Conservation (phyloP, 1,140 invertebrate genomes). For the Listronotus bonariensis region DNA sequence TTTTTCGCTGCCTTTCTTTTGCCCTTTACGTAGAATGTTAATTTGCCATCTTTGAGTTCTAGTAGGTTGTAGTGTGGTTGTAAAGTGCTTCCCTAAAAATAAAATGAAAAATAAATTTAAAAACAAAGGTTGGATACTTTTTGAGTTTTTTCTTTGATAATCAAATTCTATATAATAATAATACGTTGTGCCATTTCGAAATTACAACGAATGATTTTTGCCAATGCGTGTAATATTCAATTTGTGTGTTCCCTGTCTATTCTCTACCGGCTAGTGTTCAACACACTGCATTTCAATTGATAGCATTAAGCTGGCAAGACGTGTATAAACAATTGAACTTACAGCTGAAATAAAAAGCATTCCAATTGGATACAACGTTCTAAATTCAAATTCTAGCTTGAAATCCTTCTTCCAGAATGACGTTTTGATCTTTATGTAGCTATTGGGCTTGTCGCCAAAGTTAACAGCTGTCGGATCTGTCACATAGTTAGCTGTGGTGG, state of each 20-base stretch:
- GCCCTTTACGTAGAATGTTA: conserved; percentile 71
- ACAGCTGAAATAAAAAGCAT: conserved; percentile 77
- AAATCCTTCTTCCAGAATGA: conserved; percentile 74
- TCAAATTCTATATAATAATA: too few relatives aligned
- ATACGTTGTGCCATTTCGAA: too few relatives aligned
- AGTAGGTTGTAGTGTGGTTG: conserved; percentile 71
- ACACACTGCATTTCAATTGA: too few relatives aligned
- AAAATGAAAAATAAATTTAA: neutral
- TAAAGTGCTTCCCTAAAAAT: conserved; percentile 62
- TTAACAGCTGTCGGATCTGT: conserved; percentile 71
- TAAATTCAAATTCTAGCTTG: conserved; percentile 78
- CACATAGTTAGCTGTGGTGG: conserved; percentile 72
- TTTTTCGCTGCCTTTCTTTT: conserved; percentile 63
- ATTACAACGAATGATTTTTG: too few relatives aligned
- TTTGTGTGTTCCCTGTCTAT: too few relatives aligned
- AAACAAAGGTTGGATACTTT: too few relatives aligned
- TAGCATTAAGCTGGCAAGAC: too few relatives aligned
- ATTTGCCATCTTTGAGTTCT: conserved; percentile 71
- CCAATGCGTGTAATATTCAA: too few relatives aligned
- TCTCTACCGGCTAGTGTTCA: too few relatives aligned
- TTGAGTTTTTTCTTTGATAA: too few relatives aligned
- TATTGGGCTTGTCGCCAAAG: conserved; percentile 70
- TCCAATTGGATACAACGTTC: conserved; percentile 85
- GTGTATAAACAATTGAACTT: conserved; percentile 30
- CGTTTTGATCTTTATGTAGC: conserved; percentile 72